These are phyloP conservation scores for Chromoteleia sp. DNA, from an alignment of 2,888 invertebrate species.

Conservation along the genomic window DNA sequence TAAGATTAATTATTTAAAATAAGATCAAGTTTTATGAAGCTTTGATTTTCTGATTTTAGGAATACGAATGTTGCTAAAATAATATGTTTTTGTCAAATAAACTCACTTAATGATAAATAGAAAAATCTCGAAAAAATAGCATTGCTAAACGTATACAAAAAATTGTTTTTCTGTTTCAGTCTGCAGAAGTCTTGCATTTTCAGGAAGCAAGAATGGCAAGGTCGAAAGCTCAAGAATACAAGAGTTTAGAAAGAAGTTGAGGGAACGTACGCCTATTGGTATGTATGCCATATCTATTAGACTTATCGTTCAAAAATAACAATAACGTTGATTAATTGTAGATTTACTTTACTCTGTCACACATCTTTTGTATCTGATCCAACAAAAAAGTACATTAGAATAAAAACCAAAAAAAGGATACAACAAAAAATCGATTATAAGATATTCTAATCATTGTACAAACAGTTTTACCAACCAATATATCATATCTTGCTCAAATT, in stretches of 20 bases:
- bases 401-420: not conserved
- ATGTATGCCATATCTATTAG: constrained; percentile 17
- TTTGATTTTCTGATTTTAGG: no score
- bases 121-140: no score
- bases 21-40: no score
- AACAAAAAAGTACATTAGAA: no score
- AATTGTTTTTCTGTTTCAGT: constrained; percentile 47
- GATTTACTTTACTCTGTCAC: not conserved
- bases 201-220: constrained; percentile 76
- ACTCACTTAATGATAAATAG: no score
- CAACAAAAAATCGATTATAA: not conserved
- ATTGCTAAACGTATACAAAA: not conserved
- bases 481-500: no score
- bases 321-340: not conserved
- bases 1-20: no score
- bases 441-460: no score
- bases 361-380: no score
- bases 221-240: constrained; percentile 86
- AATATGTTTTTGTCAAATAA: no score
- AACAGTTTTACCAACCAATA: no score
- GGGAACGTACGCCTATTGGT: constrained; percentile 87
- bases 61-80: no score
- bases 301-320: not conserved
- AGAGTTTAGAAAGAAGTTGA: constrained; percentile 91
- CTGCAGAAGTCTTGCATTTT: constrained; percentile 68